phyloP scores from a whole-genome alignment of 2,888 invertebrate genomes.

The Lycaena phlaeas region DNA sequence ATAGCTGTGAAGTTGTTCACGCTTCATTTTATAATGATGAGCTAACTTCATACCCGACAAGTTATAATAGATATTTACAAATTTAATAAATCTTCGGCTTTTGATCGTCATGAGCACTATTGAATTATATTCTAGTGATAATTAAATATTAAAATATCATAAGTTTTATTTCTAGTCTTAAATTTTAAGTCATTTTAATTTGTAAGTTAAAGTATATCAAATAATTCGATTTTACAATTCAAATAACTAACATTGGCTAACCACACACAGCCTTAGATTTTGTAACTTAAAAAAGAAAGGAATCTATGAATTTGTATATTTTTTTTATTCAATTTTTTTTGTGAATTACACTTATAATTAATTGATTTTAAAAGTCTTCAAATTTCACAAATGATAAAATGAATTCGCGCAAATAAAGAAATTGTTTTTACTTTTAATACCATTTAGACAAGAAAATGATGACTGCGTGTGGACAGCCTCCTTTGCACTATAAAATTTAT shows the following conservation, averaged over 20 bases:
- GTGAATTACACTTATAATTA: too few species aligned
- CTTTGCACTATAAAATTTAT: neutral
- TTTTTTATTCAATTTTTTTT: too few species aligned
- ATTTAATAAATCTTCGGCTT: too few species aligned
- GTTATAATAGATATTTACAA: too few species aligned
- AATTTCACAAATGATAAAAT: too few species aligned
- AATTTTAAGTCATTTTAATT: constrained; percentile 27
- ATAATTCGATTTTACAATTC: constrained; percentile 2
- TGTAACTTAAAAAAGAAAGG: too few species aligned
- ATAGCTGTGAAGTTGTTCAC: constrained; percentile 2
- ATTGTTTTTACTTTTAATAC: too few species aligned
- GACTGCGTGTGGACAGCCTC: constrained; percentile 2
- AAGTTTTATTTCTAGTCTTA: constrained; percentile 65
- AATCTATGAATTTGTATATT: too few species aligned
- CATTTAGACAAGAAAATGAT: too few species aligned
- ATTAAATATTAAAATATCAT: constrained; percentile 30
- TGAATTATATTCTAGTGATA: constrained; percentile 9
- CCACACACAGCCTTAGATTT: neutral
- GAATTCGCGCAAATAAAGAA: too few species aligned
- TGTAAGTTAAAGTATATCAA: constrained; percentile 10
- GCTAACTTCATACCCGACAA: constrained; percentile 2
- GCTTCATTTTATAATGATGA: neutral
- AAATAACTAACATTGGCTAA: neutral
- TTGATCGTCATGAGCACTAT: constrained; percentile 3
- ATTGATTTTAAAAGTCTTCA: too few species aligned